Evolutionary conservation across 2,113 vertebrate genomes (phyloP).

Genomic region (Ammospiza caudacuta): DNA sequence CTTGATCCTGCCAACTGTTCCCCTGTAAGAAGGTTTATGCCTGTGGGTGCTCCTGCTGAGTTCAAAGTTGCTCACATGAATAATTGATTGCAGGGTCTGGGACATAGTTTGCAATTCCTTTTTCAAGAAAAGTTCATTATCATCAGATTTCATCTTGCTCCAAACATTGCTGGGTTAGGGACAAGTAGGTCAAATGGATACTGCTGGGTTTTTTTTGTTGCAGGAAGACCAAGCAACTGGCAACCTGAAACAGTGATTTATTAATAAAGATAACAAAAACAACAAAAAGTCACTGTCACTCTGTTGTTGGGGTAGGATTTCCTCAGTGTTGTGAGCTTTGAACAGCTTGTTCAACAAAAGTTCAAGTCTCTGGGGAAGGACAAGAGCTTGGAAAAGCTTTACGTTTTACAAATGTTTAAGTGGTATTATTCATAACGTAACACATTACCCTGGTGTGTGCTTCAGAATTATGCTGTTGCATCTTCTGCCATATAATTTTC

Average conservation of each 20-base stretch:
- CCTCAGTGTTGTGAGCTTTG: constrained; percentile 9
- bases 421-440: constrained; percentile 2
- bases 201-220: neutral
- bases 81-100: constrained; percentile 63
- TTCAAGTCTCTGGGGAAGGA: constrained; percentile 10
- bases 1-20: constrained; percentile 63
- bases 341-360: constrained; percentile 39
- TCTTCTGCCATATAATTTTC: constrained; percentile 52
- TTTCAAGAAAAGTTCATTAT: constrained; percentile 60
- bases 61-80: constrained; percentile 66
- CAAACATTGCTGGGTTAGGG: neutral
- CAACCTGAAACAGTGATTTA: neutral
- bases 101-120: constrained; percentile 43
- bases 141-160: constrained; percentile 34
- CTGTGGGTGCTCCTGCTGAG: constrained; percentile 61
- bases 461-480: neutral
- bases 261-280: neutral
- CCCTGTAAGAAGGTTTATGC: constrained; percentile 60
- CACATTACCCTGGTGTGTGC: neutral
- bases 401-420: constrained; percentile 31
- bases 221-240: neutral
- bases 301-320: constrained; percentile 5
- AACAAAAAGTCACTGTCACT: neutral
- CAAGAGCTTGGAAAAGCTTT: constrained; percentile 20
- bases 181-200: constrained; percentile 38